Evolutionary conservation across 2,797 vertebrate species (phyloP), one percentile per base, ranked within the genome.

Genomic region (Eupleurogrammus muticus): DNA sequence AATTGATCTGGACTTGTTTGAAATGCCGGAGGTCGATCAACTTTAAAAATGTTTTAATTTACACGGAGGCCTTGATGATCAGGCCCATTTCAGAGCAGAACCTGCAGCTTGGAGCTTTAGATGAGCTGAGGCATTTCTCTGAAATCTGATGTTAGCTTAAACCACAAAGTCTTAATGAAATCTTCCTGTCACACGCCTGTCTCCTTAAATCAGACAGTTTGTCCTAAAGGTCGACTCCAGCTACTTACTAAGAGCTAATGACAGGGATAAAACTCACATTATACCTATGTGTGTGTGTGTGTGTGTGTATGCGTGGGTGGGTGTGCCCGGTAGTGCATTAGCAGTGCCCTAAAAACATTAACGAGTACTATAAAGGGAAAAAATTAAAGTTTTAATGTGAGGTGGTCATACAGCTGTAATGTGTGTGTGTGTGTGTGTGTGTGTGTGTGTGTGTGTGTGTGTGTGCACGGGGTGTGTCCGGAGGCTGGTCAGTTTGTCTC

Each of bases 401-500:
- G 58, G 17, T 69, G 70, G 76, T 79, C 69, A 77, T 79, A 34
- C 68, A 54, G 57, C 34, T 62, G 60, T 63, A 53, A 47, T 52
- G 61, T 50, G 52, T 57, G 53, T 58, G 71, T 14, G 48, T n/a
- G 42, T 14, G 58, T 20, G 63, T 21, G 50, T 42, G 70, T 35
- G 67, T 66, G 61, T 23, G 64, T 42, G 60, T 35, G 72, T 47
- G 68, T 57, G 77, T 47, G 73, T 53, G 70, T 50, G 52, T 65
- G 73, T 46, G 67, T 21, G 58, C 1, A 14, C 4, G 38, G 19
- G 53, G 78, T 63, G 79, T 83, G 80, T 82, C 85, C 46, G 66
- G 85, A 73, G 87, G 87, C 81, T 71, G 84, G 89, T 83, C 86
- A 87, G 86, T 88, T 83, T 86, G 73, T 75, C 80, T 80, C 81